phyloP scores from a whole-genome alignment of 1,140 invertebrate species.

The Heterodera schachtii region DNA sequence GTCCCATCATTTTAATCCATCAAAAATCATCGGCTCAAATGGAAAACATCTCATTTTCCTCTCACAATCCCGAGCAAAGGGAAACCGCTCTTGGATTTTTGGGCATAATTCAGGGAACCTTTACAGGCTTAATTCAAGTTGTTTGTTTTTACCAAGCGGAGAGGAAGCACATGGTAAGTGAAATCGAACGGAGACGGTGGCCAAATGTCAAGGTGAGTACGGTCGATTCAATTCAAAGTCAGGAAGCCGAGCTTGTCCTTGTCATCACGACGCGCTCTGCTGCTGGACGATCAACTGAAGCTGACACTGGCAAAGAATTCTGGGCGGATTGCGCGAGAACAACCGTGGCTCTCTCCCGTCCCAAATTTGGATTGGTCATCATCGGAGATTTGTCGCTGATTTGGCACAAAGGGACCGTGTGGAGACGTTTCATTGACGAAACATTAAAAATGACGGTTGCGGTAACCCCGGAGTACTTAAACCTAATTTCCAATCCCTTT shows the following conservation, averaged over 20 bases:
- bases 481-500: not conserved
- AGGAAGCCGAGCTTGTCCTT: slow-evolving; percentile 3
- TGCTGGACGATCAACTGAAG: not conserved
- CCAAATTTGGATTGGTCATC: not conserved
- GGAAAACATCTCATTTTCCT: not conserved
- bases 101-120: not conserved
- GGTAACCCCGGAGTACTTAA: not conserved
- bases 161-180: not conserved
- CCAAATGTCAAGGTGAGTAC: not conserved
- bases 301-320: not conserved
- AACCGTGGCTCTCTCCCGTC: not conserved
- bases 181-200: not conserved
- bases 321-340: slow-evolving; percentile 1
- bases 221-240: not conserved
- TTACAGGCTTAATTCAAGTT: not conserved
- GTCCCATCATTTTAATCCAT: not conserved
- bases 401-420: not conserved
- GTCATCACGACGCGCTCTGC: not conserved
- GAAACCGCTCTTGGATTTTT: not conserved
- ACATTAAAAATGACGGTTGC: not conserved
- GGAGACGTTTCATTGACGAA: not conserved
- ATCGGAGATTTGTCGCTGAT: not conserved
- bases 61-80: not conserved
- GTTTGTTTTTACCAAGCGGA: not conserved
- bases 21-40: not conserved